Conservation (phyloP, 2,888 invertebrate genomes). For the Parapristionchus giblindavisi region DNA sequence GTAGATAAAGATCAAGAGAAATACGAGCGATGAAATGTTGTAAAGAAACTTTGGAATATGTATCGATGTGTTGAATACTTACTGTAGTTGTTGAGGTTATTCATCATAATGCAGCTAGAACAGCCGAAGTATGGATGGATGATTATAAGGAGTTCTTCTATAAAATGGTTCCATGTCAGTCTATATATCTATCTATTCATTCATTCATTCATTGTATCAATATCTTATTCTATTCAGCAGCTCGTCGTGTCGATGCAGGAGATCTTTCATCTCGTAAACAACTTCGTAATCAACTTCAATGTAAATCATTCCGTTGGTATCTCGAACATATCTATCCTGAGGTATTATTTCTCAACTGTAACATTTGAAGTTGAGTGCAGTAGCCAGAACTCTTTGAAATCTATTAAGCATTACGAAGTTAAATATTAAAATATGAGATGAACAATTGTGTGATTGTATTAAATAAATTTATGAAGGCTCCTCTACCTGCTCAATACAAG, state of each 20-base stretch:
- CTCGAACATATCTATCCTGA: constrained; percentile 83
- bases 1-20: too few relatives aligned
- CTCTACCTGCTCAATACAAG: constrained; percentile 94
- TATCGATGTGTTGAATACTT: background rate
- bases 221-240: constrained; percentile 65
- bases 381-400: too few relatives aligned
- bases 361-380: too few relatives aligned
- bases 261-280: constrained; percentile 82
- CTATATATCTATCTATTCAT: constrained; percentile 79
- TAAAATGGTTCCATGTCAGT: constrained; percentile 70
- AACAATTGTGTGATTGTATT: too few relatives aligned
- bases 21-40: too few relatives aligned
- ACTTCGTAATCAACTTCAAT: constrained; percentile 80
- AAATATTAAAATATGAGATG: too few relatives aligned
- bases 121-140: constrained; percentile 99
- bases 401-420: too few relatives aligned
- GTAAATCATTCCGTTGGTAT: constrained; percentile 88
- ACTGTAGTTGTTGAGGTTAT: constrained; percentile 41
- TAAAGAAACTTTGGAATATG: background rate
- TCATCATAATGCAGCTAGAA: constrained; percentile 87
- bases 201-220: constrained; percentile 85
- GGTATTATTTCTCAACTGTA: constrained; percentile 20
- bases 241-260: constrained; percentile 77
- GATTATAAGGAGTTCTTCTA: constrained; percentile 84
- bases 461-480: constrained; percentile 95